These are phyloP conservation scores for Hyppa rectilinea DNA, from an alignment of 2,888 invertebrate genomes.

Conservation along the genomic window DNA sequence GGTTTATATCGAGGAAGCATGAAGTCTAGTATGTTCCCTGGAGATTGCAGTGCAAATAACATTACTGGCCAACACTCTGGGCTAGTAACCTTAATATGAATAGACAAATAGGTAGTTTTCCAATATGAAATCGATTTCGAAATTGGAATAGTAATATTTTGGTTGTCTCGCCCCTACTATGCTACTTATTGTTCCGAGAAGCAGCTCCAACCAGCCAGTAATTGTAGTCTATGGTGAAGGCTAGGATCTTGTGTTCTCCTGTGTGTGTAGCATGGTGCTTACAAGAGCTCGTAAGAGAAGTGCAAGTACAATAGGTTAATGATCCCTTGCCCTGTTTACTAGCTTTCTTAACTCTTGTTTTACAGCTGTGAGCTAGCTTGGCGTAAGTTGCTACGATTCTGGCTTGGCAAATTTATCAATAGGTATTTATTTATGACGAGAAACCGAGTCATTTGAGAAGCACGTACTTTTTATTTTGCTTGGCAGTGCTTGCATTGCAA, in stretches of 20 bases:
- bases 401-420: neutral
- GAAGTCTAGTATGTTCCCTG: conserved; percentile 4
- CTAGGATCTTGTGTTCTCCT: too few relatives aligned
- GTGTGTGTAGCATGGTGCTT: conserved; percentile 1
- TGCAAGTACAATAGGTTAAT: neutral
- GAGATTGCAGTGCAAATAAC: conserved; percentile 21
- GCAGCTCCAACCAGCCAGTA: neutral
- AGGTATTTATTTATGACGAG: neutral
- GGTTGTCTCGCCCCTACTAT: neutral
- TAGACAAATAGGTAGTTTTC: neutral
- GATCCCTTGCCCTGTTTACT: neutral
- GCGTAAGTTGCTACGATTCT: neutral
- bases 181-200: neutral
- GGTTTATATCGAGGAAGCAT: conserved; percentile 13
- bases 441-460: too few relatives aligned
- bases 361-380: neutral
- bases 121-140: neutral
- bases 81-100: conserved; percentile 2
- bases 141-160: conserved; percentile 5
- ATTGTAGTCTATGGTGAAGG: neutral
- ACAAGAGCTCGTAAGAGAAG: neutral
- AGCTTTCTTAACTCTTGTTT: neutral
- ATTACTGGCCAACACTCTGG: conserved; percentile 14
- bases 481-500: too few relatives aligned
- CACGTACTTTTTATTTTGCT: neutral